These are phyloP conservation scores for Kuschelorhynchus macadamiae DNA, from an alignment of 2,888 invertebrate species.

Conservation along the genomic window DNA sequence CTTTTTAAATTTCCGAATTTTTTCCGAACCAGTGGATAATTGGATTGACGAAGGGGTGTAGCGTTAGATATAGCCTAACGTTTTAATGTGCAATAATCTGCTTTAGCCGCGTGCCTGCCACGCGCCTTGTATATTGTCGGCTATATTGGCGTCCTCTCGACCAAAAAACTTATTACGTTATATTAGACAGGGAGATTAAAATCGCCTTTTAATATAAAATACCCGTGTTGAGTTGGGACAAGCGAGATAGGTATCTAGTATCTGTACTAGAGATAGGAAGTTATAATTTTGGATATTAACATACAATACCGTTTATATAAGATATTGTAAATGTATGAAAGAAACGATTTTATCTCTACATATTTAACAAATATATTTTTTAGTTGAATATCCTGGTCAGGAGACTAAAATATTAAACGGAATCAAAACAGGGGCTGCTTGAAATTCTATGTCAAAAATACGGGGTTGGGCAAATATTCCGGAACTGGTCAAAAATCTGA, in stretches of 20 bases:
- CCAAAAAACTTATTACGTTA: constrained; percentile 62
- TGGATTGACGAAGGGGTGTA: constrained; percentile 43
- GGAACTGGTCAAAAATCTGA: too few species aligned
- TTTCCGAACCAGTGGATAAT: constrained; percentile 43
- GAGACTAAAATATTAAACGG: too few species aligned
- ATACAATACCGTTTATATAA: too few species aligned
- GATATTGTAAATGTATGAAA: too few species aligned
- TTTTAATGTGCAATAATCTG: constrained; percentile 64
- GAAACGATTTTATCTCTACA: too few species aligned
- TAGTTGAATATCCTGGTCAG: too few species aligned
- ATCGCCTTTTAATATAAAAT: constrained; percentile 53
- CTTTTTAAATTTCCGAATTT: constrained; percentile 40
- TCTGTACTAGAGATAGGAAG: too few species aligned
- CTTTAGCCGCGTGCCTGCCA: constrained; percentile 59
- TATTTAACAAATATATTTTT: too few species aligned
- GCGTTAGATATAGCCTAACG: constrained; percentile 48
- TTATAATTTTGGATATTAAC: background rate
- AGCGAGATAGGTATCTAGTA: background rate
- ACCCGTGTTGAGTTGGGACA: background rate
- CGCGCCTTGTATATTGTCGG: constrained; percentile 53
- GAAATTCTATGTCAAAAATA: too few species aligned
- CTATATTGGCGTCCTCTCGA: constrained; percentile 56
- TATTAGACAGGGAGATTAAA: constrained; percentile 56
- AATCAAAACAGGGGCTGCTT: too few species aligned
- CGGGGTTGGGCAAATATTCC: too few species aligned